A percentile compares a stretch with the other conserved stretches of the same genome.
Evolutionary conservation across 2,113 vertebrate genomes (phyloP).

Genomic region (Sapajus apella): DNA sequence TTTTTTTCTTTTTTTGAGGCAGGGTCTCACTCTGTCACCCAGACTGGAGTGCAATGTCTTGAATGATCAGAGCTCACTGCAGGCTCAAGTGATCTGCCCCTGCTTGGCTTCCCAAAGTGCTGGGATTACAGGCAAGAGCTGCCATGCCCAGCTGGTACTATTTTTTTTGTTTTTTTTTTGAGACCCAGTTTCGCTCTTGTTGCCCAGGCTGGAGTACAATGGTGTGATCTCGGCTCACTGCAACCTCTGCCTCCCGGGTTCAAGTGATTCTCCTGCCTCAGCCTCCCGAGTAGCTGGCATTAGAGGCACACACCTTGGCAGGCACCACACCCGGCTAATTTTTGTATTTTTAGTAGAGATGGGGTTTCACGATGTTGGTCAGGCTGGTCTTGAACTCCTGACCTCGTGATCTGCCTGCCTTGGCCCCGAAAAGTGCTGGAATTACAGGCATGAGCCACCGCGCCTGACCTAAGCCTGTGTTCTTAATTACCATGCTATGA

Average conservation of each 20-base stretch:
- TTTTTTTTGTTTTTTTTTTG: neutral
- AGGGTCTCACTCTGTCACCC: neutral
- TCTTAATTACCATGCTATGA: neutral
- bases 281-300: neutral
- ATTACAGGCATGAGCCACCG: too few species aligned
- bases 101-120: too few species aligned
- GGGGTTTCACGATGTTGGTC: too few species aligned
- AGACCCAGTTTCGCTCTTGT: neutral
- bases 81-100: neutral
- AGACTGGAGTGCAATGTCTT: neutral
- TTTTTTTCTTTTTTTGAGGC: neutral
- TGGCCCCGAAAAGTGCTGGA: too few species aligned
- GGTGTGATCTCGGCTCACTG: too few species aligned
- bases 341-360: too few species aligned
- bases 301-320: too few species aligned
- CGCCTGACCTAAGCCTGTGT: neutral
- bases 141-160: neutral
- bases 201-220: neutral
- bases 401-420: too few species aligned
- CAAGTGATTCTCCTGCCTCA: neutral
- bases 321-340: too few species aligned
- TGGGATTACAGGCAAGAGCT: neutral
- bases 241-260: neutral
- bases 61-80: neutral
- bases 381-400: too few species aligned